These are phyloP conservation scores for Spinus pinus DNA, from an alignment of 2,797 vertebrate species.

Conservation along the genomic window DNA sequence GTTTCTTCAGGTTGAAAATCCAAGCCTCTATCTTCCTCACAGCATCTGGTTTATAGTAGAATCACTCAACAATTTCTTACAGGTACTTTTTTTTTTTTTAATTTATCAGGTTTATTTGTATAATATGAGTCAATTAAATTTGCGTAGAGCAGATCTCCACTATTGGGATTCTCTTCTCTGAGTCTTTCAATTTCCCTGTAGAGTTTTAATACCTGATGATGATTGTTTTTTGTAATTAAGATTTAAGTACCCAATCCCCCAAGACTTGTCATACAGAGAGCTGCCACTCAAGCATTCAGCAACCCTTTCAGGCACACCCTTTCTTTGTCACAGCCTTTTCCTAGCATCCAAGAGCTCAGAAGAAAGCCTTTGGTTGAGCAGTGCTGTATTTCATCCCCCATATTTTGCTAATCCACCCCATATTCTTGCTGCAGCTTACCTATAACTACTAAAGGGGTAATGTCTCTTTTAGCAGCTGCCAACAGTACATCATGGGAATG, in stretches of 20 bases:
- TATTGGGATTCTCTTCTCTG: slow-evolving; percentile 59
- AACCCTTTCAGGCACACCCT: slow-evolving; percentile 37
- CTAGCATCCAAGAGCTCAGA: background rate
- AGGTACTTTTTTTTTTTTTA: slow-evolving; percentile 16
- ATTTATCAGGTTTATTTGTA: slow-evolving; percentile 67
- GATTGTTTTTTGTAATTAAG: slow-evolving; percentile 80
- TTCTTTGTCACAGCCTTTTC: slow-evolving; percentile 34
- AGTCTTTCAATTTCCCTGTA: slow-evolving; percentile 64
- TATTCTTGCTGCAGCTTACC: background rate
- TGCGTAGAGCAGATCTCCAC: slow-evolving; percentile 33
- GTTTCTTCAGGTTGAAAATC: background rate
- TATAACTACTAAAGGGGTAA: slow-evolving; percentile 16
- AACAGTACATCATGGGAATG: background rate
- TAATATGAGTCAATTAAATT: slow-evolving; percentile 69
- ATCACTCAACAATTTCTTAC: slow-evolving; percentile 34
- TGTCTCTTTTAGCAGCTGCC: slow-evolving; percentile 31
- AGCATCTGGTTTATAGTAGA: slow-evolving; percentile 16
- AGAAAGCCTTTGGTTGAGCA: background rate
- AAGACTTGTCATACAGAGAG: slow-evolving; percentile 77
- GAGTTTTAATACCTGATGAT: slow-evolving; percentile 68
- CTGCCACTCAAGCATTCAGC: slow-evolving; percentile 75
- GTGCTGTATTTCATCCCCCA: background rate
- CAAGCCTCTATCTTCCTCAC: background rate
- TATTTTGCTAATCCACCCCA: slow-evolving; percentile 27
- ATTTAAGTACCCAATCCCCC: slow-evolving; percentile 81